A percentile compares a stretch with the other conserved stretches of the same genome.
phyloP scores from a whole-genome alignment of 2,113 vertebrate genomes.

The Gorsachius goisagi region DNA sequence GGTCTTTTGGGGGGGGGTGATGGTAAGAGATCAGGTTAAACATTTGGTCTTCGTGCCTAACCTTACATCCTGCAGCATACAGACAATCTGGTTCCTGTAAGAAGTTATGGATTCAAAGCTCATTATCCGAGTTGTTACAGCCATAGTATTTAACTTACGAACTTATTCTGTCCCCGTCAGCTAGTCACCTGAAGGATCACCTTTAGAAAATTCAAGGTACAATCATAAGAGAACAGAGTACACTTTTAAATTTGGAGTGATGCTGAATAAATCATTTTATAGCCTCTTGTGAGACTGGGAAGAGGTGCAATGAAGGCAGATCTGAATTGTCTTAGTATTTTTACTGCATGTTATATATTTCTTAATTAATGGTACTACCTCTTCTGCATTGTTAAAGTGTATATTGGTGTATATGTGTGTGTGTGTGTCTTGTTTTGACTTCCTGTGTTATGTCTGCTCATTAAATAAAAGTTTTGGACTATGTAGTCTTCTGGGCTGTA shows the following conservation, averaged over 20 bases:
- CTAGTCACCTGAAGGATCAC: not conserved
- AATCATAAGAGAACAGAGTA: not conserved
- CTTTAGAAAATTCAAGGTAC: not conserved
- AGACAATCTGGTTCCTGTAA: not conserved
- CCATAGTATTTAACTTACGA: not conserved
- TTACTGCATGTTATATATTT: not conserved
- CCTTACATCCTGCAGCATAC: not conserved
- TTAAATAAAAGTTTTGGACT: not conserved
- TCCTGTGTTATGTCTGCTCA: not conserved
- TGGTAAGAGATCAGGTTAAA: not conserved
- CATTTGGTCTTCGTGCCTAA: not conserved
- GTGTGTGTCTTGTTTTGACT: not conserved
- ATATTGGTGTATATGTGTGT: not conserved
- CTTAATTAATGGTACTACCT: conserved; percentile 23
- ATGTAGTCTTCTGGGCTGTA: not conserved
- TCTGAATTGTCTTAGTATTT: not conserved
- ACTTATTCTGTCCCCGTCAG: not conserved
- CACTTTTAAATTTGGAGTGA: not conserved
- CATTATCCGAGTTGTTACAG: not conserved
- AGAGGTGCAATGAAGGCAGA: not conserved
- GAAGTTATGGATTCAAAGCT: not conserved
- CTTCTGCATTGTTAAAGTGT: not conserved
- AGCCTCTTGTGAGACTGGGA: not conserved
- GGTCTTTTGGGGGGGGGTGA: not conserved
- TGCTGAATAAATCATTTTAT: not conserved